Base-by-base conservation (phyloP, 2,888 invertebrate genomes). In the Atrina japonica region DNA sequence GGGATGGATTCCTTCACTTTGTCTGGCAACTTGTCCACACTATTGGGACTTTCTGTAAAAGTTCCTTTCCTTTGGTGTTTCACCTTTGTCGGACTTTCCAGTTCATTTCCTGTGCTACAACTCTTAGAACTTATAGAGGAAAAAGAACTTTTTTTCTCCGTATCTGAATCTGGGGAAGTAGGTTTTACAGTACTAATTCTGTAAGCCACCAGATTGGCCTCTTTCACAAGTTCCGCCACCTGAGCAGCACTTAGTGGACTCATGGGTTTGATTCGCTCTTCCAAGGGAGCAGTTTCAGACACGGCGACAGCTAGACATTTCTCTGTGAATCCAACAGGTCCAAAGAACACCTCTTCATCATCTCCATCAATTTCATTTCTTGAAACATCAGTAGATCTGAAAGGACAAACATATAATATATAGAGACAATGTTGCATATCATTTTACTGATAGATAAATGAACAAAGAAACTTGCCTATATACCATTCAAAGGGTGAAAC, bases 331-430 rank as follows among this genome's bases (percentile, higher is more conserved):
- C 83, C 78, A n/a, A 85, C 71, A 5, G 84, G 84, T 18, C 84
- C 85, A 63, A 84, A 77, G 61, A 83, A 85, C 16, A 85, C 81
- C 66, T 84, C 85, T 35, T 83, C 84, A 11, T 85, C 85, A n/a
- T 78, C 81, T 7, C 77, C 81, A 0, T 66, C 58, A 18, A 30
- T 47, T 5, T 55, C 45, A 30, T 7, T 35, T n/a, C 21, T 47
- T 40, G 66, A 58, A 16, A 40, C 30, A 30, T 49, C 23, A 21
- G 45, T 49, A 47, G 30, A 9, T 25, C 60, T 60, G 47, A 9
- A 43, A 56, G 35, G n/a, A n/a, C n/a, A n/a, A n/a, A n/a, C n/a
- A n/a, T n/a, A n/a, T n/a, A n/a, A n/a, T n/a, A n/a, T n/a, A n/a
- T n/a, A n/a, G n/a, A n/a, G n/a, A n/a, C n/a, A n/a, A n/a, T n/a